Evolutionary conservation across 2,888 invertebrate species (phyloP), one percentile per base, ranked within the genome.

Genomic region (Cylindroiulus punctatus): DNA sequence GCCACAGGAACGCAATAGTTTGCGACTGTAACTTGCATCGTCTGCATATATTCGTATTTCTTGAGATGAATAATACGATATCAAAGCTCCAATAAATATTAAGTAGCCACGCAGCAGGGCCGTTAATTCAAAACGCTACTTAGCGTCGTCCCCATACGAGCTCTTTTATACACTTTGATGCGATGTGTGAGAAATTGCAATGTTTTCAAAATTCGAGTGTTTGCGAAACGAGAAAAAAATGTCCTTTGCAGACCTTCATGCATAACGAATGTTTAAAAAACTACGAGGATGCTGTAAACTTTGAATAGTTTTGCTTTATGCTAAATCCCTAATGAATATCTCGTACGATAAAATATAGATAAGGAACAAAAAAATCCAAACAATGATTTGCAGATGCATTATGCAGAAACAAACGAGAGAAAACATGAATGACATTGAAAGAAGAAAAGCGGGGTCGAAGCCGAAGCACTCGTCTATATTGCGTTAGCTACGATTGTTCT

Each of bases 281-380:
- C 57, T 4, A 26, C 65, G 22, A 10, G 26, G 8, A 65, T 10
- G 65, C 26, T 65, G 65, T 26, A 65, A 7, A 65, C 26, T 65
- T 65, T 65, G 65, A 65, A 65, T 22, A 65, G 22, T 65, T 65
- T 65, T 26, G 22, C 26, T 65, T 65, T 65, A 65, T 26, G 65
- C 65, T 65, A 65, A 65, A 65, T 65, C 65, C 65, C 65, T 65
- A 65, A 65, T 65, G 26, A 65, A 65, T 26, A 65, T 65, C 22
- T 65, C 10, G 26, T 10, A 65, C 26, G 65, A 65, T 65, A 65
- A 65, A 65, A 65, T 65, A 65, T 65, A 26, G 65, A 65, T 65
- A 65, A 65, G 65, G 26, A 5, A 57, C 22, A 57, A 57, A 57
- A 57, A 57, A 57, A 52, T 52, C 22, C 14, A 57, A 57, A 57